These are phyloP conservation scores for Tribolium madens DNA, from an alignment of 1,140 invertebrate genomes.

Conservation along the genomic window DNA sequence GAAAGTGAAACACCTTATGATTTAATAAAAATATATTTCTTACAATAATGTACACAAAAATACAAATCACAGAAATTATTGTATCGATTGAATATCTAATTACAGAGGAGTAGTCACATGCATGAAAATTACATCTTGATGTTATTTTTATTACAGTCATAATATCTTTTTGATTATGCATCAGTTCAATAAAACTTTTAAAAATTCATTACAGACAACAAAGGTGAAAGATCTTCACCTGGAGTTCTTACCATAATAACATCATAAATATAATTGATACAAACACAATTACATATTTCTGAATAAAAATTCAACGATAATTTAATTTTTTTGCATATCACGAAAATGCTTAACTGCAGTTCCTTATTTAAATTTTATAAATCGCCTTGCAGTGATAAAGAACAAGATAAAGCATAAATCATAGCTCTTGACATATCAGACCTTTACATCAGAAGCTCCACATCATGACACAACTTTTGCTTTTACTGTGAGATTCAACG, in stretches of 20 bases:
- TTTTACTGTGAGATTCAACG: neutral
- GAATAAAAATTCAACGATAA: no score
- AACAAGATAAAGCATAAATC: slow-evolving; percentile 9
- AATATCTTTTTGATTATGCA: slow-evolving; percentile 5
- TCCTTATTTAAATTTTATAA: neutral
- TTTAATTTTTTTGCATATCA: no score
- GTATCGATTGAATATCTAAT: neutral
- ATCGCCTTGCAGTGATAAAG: neutral
- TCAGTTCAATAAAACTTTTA: no score
- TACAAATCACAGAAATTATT: neutral
- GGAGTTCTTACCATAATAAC: no score
- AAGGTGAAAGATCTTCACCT: no score
- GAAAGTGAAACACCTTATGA: neutral
- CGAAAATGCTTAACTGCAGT: no score
- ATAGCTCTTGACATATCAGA: slow-evolving; percentile 5
- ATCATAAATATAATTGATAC: no score
- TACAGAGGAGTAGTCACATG: neutral
- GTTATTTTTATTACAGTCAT: slow-evolving; percentile 12
- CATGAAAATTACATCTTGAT: slow-evolving; percentile 23
- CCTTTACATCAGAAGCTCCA: neutral
- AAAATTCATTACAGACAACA: no score
- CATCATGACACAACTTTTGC: slow-evolving; percentile 2
- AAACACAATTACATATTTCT: neutral
- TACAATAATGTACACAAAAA: neutral
- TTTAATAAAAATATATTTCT: neutral